phyloP scores from a whole-genome alignment of 1,140 invertebrate species.

The Asbolus verrucosus region DNA sequence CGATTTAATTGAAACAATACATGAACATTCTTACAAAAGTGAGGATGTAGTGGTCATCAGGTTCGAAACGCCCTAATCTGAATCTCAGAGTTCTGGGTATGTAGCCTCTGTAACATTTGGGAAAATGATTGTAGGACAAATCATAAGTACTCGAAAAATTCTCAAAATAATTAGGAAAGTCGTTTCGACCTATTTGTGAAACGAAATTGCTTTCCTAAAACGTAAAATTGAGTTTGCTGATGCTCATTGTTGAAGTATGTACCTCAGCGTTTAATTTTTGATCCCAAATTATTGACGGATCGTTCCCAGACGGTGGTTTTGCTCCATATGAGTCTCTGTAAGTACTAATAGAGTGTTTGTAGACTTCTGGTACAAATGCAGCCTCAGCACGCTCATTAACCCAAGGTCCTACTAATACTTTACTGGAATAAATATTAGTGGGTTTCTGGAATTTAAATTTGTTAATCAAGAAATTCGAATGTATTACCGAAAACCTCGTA shows the following conservation, averaged over 20 bases:
- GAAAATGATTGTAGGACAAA: slow-evolving; percentile 50
- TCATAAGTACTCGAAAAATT: slow-evolving; percentile 50
- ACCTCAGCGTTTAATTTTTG: slow-evolving; percentile 46
- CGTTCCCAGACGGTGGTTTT: slow-evolving; percentile 28
- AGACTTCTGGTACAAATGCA: neutral
- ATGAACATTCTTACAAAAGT: slow-evolving; percentile 43
- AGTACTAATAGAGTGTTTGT: neutral
- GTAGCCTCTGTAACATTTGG: neutral
- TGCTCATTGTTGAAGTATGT: slow-evolving; percentile 5
- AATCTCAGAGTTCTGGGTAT: too few species aligned
- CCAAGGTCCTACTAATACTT: slow-evolving; percentile 46
- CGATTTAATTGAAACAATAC: too few species aligned
- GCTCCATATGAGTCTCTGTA: neutral
- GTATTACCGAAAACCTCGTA: neutral
- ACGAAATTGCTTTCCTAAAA: slow-evolving; percentile 28
- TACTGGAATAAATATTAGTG: slow-evolving; percentile 17
- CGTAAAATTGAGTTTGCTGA: neutral
- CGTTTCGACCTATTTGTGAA: slow-evolving; percentile 1
- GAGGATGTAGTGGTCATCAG: slow-evolving; percentile 43
- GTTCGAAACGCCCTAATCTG: neutral
- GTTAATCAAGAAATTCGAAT: neutral
- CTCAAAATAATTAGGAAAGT: slow-evolving; percentile 45
- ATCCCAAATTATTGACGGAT: slow-evolving; percentile 39
- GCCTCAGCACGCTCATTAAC: slow-evolving; percentile 15
- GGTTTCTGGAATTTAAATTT: neutral